These are phyloP conservation scores for Drosophila lowei DNA, from an alignment of 1,140 invertebrate species.

Conservation along the genomic window DNA sequence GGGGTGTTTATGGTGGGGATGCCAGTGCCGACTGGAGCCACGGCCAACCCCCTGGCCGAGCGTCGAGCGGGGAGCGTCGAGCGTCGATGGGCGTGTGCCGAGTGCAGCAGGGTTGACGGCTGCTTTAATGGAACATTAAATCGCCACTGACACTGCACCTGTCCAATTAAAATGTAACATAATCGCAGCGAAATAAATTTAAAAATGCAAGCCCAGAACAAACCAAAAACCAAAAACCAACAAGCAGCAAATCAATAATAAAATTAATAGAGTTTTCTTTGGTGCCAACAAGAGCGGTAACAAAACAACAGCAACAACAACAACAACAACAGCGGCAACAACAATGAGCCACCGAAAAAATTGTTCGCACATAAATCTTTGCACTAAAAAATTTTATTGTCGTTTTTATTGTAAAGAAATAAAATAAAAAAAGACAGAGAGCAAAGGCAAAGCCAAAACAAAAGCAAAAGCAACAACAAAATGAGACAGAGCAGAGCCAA, in stretches of 20 bases:
- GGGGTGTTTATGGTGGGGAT: conserved; percentile 75
- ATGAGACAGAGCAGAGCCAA: conserved; percentile 56
- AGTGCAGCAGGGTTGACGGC: conserved; percentile 20
- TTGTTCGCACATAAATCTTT: conserved; percentile 81
- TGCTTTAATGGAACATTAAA: conserved; percentile 65
- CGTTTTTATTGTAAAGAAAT: conserved; percentile 79
- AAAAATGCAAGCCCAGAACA: conserved; percentile 1
- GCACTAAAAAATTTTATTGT: conserved; percentile 81
- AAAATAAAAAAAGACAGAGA: conserved; percentile 36
- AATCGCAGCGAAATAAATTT: conserved; percentile 30
- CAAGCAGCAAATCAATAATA: conserved; percentile 27
- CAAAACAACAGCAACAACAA: conserved; percentile 18
- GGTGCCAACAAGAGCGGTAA: conserved; percentile 5
- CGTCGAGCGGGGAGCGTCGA: no score
- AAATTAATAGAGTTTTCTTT: conserved; percentile 57
- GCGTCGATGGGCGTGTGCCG: neutral
- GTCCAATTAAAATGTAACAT: conserved; percentile 45
- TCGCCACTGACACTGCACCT: conserved; percentile 61
- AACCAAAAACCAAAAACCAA: neutral
- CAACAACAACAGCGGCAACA: conserved; percentile 8
- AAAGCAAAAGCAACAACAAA: conserved; percentile 30
- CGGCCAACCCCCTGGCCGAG: conserved; percentile 1
- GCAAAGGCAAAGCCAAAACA: conserved; percentile 20
- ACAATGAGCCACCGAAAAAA: conserved; percentile 52
- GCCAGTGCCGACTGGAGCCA: conserved; percentile 10